Percentiles rank a stretch among this genome's conserved stretches.
phyloP scores from a whole-genome alignment of 2,113 vertebrate genomes.

The Notarius quadriscutis region DNA sequence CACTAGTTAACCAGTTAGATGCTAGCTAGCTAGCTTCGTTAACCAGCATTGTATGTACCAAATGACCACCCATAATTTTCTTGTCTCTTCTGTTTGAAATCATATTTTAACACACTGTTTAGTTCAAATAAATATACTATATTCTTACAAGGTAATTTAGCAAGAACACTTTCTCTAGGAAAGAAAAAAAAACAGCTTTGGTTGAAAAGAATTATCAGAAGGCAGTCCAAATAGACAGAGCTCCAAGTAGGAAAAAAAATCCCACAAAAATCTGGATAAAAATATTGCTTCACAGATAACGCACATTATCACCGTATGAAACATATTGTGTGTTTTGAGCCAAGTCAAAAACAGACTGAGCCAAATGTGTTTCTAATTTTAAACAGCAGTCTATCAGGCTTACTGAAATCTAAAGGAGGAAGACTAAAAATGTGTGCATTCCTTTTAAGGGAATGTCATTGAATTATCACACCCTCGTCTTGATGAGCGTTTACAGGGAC shows the following conservation, averaged over 20 bases:
- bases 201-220: background rate
- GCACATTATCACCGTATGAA: background rate
- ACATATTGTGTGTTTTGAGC: slow-evolving; percentile 11
- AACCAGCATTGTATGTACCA: background rate
- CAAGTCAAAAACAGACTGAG: slow-evolving; percentile 10
- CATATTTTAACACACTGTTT: background rate
- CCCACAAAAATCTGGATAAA: background rate
- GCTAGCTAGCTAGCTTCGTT: no score
- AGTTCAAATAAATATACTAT: background rate
- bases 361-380: slow-evolving; percentile 32
- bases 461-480: slow-evolving; percentile 41
- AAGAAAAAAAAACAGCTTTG: background rate
- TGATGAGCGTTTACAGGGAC: slow-evolving; percentile 1
- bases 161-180: background rate
- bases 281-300: slow-evolving; percentile 13
- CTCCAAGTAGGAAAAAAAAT: background rate
- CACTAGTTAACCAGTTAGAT: background rate
- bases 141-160: background rate
- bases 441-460: slow-evolving; percentile 19
- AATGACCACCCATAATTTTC: background rate
- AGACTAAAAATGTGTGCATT: slow-evolving; percentile 31
- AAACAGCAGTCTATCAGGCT: slow-evolving; percentile 12
- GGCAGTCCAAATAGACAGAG: background rate
- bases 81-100: background rate
- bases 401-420: slow-evolving; percentile 1